These are phyloP conservation scores for Eciton burchellii DNA, from an alignment of 1,140 invertebrate species.

Conservation along the genomic window DNA sequence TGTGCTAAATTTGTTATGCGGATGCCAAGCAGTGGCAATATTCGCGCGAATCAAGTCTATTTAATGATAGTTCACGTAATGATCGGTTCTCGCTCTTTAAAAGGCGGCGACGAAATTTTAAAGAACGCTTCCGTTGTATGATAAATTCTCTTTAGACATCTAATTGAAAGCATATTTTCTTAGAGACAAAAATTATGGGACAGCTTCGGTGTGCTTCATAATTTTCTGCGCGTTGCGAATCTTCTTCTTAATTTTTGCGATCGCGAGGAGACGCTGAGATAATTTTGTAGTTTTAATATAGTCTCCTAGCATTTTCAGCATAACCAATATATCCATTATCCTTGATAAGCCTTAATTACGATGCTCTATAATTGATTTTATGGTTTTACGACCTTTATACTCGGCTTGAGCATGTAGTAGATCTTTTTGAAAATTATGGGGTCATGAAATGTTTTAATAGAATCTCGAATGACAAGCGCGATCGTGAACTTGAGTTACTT, in stretches of 20 bases:
- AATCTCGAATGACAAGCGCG: neutral
- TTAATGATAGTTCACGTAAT: too few relatives aligned
- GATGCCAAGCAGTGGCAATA: slow-evolving; percentile 70
- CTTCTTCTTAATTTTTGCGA: neutral
- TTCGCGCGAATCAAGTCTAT: slow-evolving; percentile 69
- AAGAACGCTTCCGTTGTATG: neutral
- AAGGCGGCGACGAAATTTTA: neutral
- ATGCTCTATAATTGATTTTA: neutral
- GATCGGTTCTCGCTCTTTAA: neutral
- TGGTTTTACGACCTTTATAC: neutral
- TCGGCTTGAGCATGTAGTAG: neutral
- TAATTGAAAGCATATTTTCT: too few relatives aligned
- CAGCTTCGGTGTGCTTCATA: neutral
- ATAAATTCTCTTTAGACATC: slow-evolving; percentile 3
- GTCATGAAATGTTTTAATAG: neutral
- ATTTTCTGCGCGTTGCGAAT: neutral
- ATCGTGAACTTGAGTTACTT: too few relatives aligned
- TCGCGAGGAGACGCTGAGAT: neutral
- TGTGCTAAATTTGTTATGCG: slow-evolving; percentile 78
- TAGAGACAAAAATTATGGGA: neutral
- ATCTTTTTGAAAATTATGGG: slow-evolving; percentile 6
- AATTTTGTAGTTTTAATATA: slow-evolving; percentile 24
- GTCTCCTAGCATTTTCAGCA: neutral
- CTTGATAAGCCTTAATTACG: neutral
- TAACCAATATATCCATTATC: neutral